These are phyloP conservation scores for Grantiella picta DNA, from an alignment of 2,113 vertebrate genomes.

Conservation along the genomic window DNA sequence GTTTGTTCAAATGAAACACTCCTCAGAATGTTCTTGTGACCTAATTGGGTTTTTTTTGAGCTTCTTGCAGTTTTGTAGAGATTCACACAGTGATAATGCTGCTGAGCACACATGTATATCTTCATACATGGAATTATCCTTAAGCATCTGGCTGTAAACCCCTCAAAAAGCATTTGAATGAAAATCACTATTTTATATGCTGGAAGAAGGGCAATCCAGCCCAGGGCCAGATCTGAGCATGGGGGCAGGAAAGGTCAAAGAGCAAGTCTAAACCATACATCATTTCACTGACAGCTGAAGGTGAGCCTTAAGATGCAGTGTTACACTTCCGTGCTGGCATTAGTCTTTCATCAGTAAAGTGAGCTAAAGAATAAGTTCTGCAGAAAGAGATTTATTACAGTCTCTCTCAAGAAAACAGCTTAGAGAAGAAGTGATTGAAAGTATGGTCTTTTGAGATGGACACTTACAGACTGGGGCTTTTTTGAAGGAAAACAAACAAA, in stretches of 20 bases:
- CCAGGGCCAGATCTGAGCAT: not conserved
- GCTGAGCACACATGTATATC: not conserved
- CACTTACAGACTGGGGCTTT: not conserved
- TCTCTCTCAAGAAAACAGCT: not conserved
- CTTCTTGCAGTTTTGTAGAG: not conserved
- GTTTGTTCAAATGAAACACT: not conserved
- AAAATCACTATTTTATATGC: not conserved
- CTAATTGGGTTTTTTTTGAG: not conserved
- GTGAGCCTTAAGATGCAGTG: not conserved
- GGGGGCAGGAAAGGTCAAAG: not conserved
- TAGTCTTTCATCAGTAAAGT: not conserved
- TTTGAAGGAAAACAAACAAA: not conserved
- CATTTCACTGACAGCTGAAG: not conserved
- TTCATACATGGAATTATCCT: not conserved
- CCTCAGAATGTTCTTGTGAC: not conserved
- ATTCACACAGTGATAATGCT: not conserved
- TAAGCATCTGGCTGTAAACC: not conserved
- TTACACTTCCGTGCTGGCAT: not conserved
- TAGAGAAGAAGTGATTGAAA: not conserved
- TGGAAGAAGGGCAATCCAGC: not conserved
- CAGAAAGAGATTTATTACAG: not conserved
- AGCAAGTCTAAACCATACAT: not conserved
- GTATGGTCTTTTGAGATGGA: not conserved
- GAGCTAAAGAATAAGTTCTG: not conserved
- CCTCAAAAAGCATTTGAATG: not conserved